Evolutionary conservation across 2,797 vertebrate species (phyloP).

Genomic region (Apogon talboti): DNA sequence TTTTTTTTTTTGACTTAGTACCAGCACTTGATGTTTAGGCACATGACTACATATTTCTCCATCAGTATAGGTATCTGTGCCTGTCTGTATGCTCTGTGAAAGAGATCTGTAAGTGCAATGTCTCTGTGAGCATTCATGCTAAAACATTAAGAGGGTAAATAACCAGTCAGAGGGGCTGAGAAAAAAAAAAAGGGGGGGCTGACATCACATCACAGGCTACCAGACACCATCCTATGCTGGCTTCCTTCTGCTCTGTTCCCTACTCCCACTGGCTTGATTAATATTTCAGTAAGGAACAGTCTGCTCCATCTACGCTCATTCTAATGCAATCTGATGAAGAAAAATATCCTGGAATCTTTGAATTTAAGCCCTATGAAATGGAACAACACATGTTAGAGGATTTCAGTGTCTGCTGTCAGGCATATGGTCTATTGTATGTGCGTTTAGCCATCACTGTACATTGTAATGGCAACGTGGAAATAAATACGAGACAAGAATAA

Average conservation of each 20-base stretch:
- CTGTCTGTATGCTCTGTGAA: neutral
- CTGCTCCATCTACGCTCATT: conserved; percentile 32
- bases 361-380: conserved; percentile 14
- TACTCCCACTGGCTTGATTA: conserved; percentile 62
- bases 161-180: conserved; percentile 65
- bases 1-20: too few species aligned
- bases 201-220: conserved; percentile 60
- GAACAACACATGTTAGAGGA: conserved; percentile 7
- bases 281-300: conserved; percentile 68
- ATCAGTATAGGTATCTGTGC: conserved; percentile 12
- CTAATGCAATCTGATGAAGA: conserved; percentile 20
- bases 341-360: conserved; percentile 11
- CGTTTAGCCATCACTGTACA: conserved; percentile 9
- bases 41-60: too few species aligned
- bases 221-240: conserved; percentile 58
- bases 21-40: neutral
- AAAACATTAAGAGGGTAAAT: conserved; percentile 70
- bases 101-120: conserved; percentile 56
- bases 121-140: conserved; percentile 50
- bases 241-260: conserved; percentile 62
- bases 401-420: conserved; percentile 11
- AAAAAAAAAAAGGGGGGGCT: conserved; percentile 33
- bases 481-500: conserved; percentile 18
- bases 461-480: conserved; percentile 16
- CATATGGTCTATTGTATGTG: conserved; percentile 20